phyloP scores from a whole-genome alignment of 35 echinoderm and acorn worm genomes.

The Heliocidaris tuberculata region DNA sequence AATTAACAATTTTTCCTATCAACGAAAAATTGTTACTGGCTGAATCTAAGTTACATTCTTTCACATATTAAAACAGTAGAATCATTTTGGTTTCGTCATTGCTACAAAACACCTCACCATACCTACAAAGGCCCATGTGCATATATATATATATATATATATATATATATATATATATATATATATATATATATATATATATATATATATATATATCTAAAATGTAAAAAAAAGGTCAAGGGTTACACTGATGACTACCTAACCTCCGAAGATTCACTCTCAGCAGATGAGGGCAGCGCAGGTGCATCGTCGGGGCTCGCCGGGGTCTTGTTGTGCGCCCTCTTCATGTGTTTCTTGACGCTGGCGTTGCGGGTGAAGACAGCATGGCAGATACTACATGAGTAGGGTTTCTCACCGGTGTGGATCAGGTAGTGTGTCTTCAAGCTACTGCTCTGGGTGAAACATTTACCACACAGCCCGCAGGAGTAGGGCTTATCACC shows the following conservation, averaged over 20 bases:
- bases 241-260: not conserved
- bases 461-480: slow-evolving; percentile 63
- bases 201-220: no score
- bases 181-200: no score
- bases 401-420: slow-evolving; percentile 65
- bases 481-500: slow-evolving; percentile 73
- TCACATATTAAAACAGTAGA: not conserved
- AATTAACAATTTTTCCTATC: not conserved
- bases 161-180: no score
- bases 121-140: not conserved
- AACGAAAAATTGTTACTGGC: not conserved
- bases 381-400: slow-evolving; percentile 43
- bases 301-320: not conserved
- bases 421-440: slow-evolving; percentile 74
- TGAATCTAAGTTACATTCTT: not conserved
- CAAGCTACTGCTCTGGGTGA: slow-evolving; percentile 88
- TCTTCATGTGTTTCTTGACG: slow-evolving; percentile 37
- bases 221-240: not conserved
- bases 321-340: not conserved
- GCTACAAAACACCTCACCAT: not conserved
- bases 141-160: not conserved
- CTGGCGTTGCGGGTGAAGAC: slow-evolving; percentile 54
- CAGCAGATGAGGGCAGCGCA: no score
- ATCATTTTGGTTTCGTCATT: not conserved
- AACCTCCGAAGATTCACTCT: not conserved